Evolutionary conservation across 2,113 vertebrate genomes (phyloP).

Genomic region (Lipophrys pholis): DNA sequence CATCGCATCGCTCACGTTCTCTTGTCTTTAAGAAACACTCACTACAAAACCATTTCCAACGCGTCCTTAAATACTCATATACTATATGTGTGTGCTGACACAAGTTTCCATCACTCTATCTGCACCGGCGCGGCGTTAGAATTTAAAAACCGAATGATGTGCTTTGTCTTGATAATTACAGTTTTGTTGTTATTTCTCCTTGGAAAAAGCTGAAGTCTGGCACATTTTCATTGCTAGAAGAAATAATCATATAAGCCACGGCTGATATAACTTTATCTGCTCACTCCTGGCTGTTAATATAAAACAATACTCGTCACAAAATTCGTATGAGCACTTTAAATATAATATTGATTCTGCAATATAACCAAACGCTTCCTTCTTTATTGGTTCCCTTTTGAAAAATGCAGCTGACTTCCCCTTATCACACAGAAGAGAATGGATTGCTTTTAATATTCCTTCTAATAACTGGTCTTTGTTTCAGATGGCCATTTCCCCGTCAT

Average conservation of each 20-base stretch:
- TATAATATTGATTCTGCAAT: conserved; percentile 70
- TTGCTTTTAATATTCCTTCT: conserved; percentile 75
- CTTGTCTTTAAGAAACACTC: conserved; percentile 33
- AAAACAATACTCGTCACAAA: conserved; percentile 57
- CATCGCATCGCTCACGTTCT: conserved; percentile 32
- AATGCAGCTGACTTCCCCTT: conserved; percentile 45
- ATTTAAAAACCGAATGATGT: conserved; percentile 12
- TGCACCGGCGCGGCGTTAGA: not conserved
- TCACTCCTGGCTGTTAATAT: conserved; percentile 50
- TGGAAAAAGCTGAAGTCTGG: conserved; percentile 29
- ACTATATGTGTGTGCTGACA: too few relatives aligned
- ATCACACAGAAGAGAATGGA: conserved; percentile 76
- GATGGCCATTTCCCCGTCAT: conserved; percentile 64
- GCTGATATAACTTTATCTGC: conserved; percentile 49
- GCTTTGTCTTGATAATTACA: conserved; percentile 25
- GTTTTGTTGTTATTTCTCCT: conserved; percentile 16
- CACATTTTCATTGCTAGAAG: conserved; percentile 20
- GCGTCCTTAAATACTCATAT: conserved; percentile 5
- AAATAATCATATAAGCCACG: conserved; percentile 22
- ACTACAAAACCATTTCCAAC: conserved; percentile 14
- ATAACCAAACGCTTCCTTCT: conserved; percentile 55
- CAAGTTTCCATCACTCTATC: not conserved
- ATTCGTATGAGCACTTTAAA: conserved; percentile 69
- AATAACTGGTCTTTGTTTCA: conserved; percentile 62
- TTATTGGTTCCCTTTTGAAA: conserved; percentile 68